Evolutionary conservation across 2,113 vertebrate species (phyloP), one percentile per base, ranked within the genome.

Genomic region (Struthio camelus): DNA sequence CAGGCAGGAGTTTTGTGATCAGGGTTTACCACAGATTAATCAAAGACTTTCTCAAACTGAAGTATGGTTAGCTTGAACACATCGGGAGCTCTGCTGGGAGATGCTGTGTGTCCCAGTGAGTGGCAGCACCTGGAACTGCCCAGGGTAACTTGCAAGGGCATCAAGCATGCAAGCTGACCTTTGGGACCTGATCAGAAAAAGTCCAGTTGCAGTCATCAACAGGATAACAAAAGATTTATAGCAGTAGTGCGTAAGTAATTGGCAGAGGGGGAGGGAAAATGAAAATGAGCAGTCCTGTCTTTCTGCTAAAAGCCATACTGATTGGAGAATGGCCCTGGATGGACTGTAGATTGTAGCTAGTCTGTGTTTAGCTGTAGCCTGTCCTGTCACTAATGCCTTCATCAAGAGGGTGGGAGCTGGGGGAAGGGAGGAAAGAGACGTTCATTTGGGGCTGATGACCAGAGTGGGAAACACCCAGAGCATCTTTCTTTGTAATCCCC

Each of bases 261-360:
- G 73, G 64, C 7, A 19, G 75, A 87, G 65, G 53, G 72, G 79
- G 54, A 64, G 66, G 76, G 87, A 84, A 44, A 71, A 86, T 87
- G 92, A 85, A 80, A 91, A 90, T 30, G 69, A 86, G 59, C 79
- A 97, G 86, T 80, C 40, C 16, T 88, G 64, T 88, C 89, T 95
- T 93, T 97, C 83, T 90, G 82, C 80, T 84, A 94, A 95, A 91
- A 53, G 0, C 1, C 24, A 23, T 64, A 76, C 92, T 97, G 98
- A 98, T 95, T 30, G 98, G 98, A 98, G 98, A 98, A 98, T 98
- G 98, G 97, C 98, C 98, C 98, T 95, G 59, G 93, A 65, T 78
- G 95, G 89, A 65, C 91, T 94, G 92, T 98, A 98, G 97, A 96
- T 50, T 1, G 73, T 98, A 98, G 97, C 90, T 97, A 96, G 95